Evolutionary conservation across 2,113 vertebrate species (phyloP), one percentile per base, ranked within the genome.

Genomic region (Corythornis cristatus): DNA sequence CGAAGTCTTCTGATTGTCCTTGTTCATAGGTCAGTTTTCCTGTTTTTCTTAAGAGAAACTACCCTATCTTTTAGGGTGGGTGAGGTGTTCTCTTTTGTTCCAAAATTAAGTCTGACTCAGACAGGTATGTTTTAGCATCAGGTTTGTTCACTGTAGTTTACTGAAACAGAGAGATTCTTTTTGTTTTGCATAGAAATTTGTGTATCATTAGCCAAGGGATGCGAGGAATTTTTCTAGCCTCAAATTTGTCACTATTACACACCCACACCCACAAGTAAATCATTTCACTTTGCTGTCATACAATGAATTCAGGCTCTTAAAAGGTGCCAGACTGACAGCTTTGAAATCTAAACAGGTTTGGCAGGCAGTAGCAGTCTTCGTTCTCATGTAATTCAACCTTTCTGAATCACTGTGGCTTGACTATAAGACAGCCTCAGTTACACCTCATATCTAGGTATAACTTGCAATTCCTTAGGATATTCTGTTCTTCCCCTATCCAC

Each of bases 101-200:
- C 66, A 88, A 91, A 95, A 85, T 93, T 73, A 89, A 83, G 43
- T 83, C 71, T 97, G 89, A 80, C 90, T 91, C 90, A 96, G 12
- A 6, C 67, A 96, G 68, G 74, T 94, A 68, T 74, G 85, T 84
- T 93, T 91, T 81, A 90, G 62, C 56, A 45, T 73, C 88, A 93
- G 68, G 84, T 94, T 91, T 73, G 45, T 95, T 86, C 83, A 83
- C 64, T 76, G 68, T 31, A 65, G 20, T 85, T 87, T 89, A 86
- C 48, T 88, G 67, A 90, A 95, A 56, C 18, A 65, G 16, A 20
- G 50, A 91, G 33, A 73, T 28, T 43, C 57, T 86, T 90, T 89
- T 94, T 86, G 58, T 73, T 95, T 96, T 90, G 86, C 88, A 76
- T 91, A 85, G 71, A 95, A 79, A 76, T 82, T 74, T 89, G 58